Percentiles rank a stretch among this genome's conserved stretches.
These are phyloP conservation scores for Ageneiosus marmoratus DNA, from an alignment of 2,113 vertebrate species.

Conservation along the genomic window DNA sequence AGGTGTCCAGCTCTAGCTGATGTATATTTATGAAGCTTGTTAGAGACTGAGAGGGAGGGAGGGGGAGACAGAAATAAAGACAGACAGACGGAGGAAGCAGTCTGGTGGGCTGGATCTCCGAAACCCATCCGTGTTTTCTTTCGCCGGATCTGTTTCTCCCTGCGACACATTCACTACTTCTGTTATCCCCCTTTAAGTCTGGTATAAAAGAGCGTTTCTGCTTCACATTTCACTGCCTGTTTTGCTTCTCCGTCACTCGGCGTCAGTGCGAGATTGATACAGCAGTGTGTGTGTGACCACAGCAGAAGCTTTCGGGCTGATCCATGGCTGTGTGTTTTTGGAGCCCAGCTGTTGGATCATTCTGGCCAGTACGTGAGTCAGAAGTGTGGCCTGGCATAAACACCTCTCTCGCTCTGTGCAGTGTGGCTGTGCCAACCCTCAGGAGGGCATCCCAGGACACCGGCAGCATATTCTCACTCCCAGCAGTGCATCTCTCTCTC, in stretches of 20 bases:
- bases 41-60: constrained; percentile 32
- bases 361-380: constrained; percentile 33
- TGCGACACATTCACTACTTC: background rate
- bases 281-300: constrained; percentile 13
- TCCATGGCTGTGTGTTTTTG: constrained; percentile 13
- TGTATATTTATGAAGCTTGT: constrained; percentile 61
- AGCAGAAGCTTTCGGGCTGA: background rate
- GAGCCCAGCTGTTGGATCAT: constrained; percentile 34
- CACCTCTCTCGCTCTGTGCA: constrained; percentile 6
- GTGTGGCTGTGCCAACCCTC: background rate
- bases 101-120: background rate
- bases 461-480: background rate
- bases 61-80: constrained; percentile 5
- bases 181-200: background rate
- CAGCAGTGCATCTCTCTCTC: background rate
- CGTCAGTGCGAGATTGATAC: background rate
- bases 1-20: constrained; percentile 50
- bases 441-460: constrained; percentile 50
- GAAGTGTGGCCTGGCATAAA: constrained; percentile 46
- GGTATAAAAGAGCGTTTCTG: background rate
- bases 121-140: background rate
- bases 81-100: background rate
- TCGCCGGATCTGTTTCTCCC: background rate
- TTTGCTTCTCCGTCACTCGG: background rate
- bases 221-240: background rate